These are phyloP conservation scores for Penaeus chinensis DNA, from an alignment of 1,140 invertebrate genomes.

Conservation along the genomic window DNA sequence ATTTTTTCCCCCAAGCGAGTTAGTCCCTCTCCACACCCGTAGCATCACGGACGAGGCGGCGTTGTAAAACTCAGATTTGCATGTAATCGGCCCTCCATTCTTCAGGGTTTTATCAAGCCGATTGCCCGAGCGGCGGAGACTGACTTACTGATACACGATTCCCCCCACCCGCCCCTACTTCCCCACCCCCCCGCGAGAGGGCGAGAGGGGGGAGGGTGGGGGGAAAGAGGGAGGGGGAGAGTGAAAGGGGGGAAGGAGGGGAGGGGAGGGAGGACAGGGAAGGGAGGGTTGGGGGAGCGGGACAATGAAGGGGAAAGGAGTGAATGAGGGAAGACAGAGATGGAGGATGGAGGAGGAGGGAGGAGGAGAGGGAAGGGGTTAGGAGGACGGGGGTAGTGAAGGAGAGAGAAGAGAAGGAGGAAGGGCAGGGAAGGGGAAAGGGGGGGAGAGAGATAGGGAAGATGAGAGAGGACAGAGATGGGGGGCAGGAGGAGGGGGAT, in stretches of 20 bases:
- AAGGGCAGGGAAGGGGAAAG: no score
- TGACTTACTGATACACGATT: slow-evolving; percentile 1
- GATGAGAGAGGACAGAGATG: no score
- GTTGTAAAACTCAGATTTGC: slow-evolving; percentile 45
- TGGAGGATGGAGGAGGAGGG: not conserved
- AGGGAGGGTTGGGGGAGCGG: not conserved
- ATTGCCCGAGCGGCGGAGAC: not conserved
- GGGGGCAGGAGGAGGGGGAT: no score
- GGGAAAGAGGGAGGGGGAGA: no score
- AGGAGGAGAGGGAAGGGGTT: no score
- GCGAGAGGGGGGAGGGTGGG: not conserved
- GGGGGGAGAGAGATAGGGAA: no score
- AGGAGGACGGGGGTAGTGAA: no score
- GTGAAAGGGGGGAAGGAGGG: not conserved
- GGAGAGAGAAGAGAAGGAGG: no score
- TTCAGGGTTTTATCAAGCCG: not conserved
- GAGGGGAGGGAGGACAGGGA: no score
- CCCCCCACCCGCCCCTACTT: no score
- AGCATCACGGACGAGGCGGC: slow-evolving; percentile 12
- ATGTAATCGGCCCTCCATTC: slow-evolving; percentile 38
- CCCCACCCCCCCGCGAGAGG: not conserved
- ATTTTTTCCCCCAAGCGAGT: not conserved
- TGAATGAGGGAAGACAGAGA: not conserved
- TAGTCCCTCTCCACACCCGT: no score
- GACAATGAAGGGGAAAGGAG: not conserved